Percentiles rank a stretch among this genome's conserved stretches.
These are phyloP conservation scores for Numenius arquata DNA, from an alignment of 2,113 vertebrate genomes.

Conservation along the genomic window DNA sequence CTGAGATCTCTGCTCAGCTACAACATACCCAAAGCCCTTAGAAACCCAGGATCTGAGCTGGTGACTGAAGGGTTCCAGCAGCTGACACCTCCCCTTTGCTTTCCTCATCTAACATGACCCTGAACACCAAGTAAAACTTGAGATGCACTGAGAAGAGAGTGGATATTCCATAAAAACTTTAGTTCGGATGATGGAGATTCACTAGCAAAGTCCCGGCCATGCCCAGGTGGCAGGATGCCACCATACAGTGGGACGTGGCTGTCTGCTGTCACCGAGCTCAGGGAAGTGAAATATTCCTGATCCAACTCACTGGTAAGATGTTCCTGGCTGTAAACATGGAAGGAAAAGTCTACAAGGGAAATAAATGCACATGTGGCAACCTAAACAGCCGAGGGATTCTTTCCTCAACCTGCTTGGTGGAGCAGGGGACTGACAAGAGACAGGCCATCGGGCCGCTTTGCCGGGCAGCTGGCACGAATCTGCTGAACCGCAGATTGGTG, in stretches of 20 bases:
- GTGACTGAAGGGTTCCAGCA: neutral
- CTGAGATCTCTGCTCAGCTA: neutral
- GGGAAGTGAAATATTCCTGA: neutral
- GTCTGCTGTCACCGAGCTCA: neutral
- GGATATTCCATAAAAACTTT: neutral
- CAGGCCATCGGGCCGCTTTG: accelerated
- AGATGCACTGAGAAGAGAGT: neutral
- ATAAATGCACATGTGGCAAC: neutral
- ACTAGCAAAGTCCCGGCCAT: neutral
- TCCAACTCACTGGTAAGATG: neutral
- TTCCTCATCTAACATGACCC: neutral
- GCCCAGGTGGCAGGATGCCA: neutral
- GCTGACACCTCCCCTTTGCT: neutral
- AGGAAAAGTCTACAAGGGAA: neutral
- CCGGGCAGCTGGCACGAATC: accelerated
- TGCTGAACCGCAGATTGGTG: neutral
- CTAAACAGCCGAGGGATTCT: too few species aligned
- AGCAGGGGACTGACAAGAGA: neutral
- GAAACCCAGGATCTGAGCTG: neutral
- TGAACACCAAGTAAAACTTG: neutral
- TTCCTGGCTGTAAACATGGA: neutral
- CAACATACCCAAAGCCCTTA: neutral
- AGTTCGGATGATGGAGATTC: neutral
- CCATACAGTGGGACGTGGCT: accelerated
- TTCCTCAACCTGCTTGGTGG: neutral